Conservation (phyloP, 2,888 invertebrate species). For the Molanna angustata region DNA sequence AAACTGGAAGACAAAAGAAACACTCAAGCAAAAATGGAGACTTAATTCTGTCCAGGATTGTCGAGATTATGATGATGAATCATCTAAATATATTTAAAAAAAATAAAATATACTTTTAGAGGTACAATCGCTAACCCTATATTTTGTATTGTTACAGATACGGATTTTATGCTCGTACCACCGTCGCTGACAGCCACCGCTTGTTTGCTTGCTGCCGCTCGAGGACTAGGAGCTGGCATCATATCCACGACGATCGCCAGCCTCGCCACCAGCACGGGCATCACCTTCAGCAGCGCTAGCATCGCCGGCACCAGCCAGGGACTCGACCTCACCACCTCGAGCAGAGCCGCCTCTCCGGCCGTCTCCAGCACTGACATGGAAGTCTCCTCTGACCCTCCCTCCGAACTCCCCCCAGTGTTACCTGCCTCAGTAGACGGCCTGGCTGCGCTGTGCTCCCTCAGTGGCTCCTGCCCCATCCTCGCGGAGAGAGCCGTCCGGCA, state of each 20-base stretch:
- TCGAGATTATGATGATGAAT: no score
- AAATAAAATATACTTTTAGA: no score
- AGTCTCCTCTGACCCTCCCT: neutral
- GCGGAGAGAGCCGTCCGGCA: slow-evolving; percentile 57
- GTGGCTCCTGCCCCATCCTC: slow-evolving; percentile 50
- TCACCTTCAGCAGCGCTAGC: neutral
- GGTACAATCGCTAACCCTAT: neutral
- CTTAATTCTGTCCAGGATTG: no score
- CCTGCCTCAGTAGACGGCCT: slow-evolving; percentile 13
- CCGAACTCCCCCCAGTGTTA: neutral
- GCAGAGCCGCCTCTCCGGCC: neutral
- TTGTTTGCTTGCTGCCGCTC: slow-evolving; percentile 66
- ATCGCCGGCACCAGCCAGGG: neutral
- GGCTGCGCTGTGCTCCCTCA: slow-evolving; percentile 47
- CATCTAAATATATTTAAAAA: no score
- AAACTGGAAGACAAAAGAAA: no score
- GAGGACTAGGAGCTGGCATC: slow-evolving; percentile 54
- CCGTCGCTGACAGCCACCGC: slow-evolving; percentile 70
- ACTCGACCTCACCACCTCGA: neutral
- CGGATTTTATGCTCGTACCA: slow-evolving; percentile 67
- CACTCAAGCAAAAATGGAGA: no score
- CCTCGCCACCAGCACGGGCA: neutral
- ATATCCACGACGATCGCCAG: neutral
- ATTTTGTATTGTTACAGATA: slow-evolving; percentile 52
- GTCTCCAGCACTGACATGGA: neutral